phyloP scores from a whole-genome alignment of 64 coral and sea anemone genomes.

The Catalaphyllia jardinei region DNA sequence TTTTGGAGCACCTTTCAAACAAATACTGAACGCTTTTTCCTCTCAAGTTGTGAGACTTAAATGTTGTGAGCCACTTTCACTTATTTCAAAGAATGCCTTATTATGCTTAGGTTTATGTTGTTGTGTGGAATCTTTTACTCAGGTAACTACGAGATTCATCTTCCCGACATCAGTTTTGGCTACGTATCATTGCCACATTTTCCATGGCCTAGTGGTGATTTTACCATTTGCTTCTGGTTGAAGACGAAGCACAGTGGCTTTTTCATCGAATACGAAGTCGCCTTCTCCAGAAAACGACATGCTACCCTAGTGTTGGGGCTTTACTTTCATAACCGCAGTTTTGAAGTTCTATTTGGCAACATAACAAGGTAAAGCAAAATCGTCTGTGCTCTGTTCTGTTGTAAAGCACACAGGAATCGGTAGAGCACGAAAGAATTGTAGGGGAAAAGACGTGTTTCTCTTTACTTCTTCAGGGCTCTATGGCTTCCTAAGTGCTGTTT shows the following conservation, averaged over 20 bases:
- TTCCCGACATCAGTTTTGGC: background rate
- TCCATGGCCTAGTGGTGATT: background rate
- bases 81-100: too few relatives aligned
- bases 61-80: background rate
- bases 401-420: too few relatives aligned
- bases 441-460: too few relatives aligned
- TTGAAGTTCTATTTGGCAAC: background rate
- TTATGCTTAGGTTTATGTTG: too few relatives aligned
- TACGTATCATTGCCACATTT: background rate
- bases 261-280: background rate
- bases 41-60: background rate
- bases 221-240: slow-evolving; percentile 14
- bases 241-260: background rate
- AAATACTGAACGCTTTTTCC: too few relatives aligned
- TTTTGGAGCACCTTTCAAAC: too few relatives aligned
- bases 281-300: background rate
- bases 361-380: too few relatives aligned
- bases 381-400: too few relatives aligned
- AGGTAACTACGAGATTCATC: background rate
- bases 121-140: background rate
- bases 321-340: background rate
- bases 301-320: background rate
- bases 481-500: too few relatives aligned
- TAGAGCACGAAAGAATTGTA: background rate
- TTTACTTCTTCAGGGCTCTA: too few relatives aligned